Evolutionary conservation across 2,888 invertebrate genomes (phyloP).

Genomic region (Diadegma fenestrale): DNA sequence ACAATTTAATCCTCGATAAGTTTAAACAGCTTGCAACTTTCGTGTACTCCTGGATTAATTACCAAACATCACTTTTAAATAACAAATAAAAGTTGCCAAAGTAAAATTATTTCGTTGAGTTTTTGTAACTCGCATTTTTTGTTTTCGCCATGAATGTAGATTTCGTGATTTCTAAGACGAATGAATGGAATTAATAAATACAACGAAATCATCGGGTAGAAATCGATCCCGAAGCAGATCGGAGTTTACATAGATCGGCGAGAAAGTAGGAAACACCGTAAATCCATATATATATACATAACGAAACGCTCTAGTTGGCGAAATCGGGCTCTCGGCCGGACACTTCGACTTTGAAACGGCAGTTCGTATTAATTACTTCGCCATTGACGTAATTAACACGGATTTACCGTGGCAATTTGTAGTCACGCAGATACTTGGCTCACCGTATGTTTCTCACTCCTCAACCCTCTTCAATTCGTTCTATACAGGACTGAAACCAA

Average conservation of each 20-base stretch:
- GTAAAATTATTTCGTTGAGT: not conserved
- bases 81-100: not conserved
- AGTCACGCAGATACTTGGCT: conserved; percentile 60
- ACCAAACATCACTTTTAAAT: not conserved
- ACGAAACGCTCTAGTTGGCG: conserved; percentile 9
- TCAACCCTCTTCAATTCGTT: conserved; percentile 5
- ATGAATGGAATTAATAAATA: not conserved
- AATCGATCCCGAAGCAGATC: not conserved
- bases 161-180: too few species aligned
- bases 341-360: conserved; percentile 66
- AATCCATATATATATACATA: not conserved
- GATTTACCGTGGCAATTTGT: conserved; percentile 69
- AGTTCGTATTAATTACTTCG: conserved; percentile 68
- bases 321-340: conserved; percentile 40
- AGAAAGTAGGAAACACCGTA: not conserved
- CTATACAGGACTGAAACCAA: not conserved
- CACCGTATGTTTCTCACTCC: conserved; percentile 3
- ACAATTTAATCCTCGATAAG: not conserved
- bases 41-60: not conserved
- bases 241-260: not conserved
- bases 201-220: not conserved
- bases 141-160: too few species aligned
- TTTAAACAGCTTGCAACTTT: not conserved
- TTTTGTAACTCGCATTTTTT: too few species aligned
- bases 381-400: conserved; percentile 69